phyloP scores from a whole-genome alignment of 2,797 vertebrate species.

The Streptopelia turtur region DNA sequence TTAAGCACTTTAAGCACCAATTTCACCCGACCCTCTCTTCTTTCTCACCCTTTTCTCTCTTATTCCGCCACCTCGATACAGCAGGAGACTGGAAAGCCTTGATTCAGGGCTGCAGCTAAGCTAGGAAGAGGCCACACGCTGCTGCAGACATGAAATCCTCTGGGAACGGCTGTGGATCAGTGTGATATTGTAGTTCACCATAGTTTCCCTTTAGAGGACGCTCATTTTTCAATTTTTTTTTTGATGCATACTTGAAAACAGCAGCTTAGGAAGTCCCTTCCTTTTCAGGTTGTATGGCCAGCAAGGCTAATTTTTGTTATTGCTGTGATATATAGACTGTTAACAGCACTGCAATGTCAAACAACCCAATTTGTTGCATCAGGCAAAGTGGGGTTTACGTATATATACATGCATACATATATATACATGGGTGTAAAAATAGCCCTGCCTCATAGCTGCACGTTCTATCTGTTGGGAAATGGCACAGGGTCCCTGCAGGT shows the following conservation, averaged over 20 bases:
- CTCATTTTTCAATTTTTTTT: background rate
- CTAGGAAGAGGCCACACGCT: background rate
- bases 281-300: background rate
- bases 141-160: background rate
- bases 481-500: background rate
- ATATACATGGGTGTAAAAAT: background rate
- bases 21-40: background rate
- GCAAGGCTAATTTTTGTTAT: background rate
- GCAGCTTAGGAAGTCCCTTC: background rate
- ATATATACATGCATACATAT: too few relatives aligned
- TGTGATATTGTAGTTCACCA: background rate
- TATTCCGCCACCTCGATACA: background rate
- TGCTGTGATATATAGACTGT: too few relatives aligned
- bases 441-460: background rate
- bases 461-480: too few relatives aligned
- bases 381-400: background rate
- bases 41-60: background rate
- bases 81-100: background rate
- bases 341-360: background rate
- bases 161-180: background rate
- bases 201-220: background rate
- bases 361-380: background rate
- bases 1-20: background rate
- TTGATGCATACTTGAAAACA: too few relatives aligned
- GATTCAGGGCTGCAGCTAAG: background rate